These are phyloP conservation scores for Nemapogon koenigi DNA, from an alignment of 2,888 invertebrate species.

Conservation along the genomic window DNA sequence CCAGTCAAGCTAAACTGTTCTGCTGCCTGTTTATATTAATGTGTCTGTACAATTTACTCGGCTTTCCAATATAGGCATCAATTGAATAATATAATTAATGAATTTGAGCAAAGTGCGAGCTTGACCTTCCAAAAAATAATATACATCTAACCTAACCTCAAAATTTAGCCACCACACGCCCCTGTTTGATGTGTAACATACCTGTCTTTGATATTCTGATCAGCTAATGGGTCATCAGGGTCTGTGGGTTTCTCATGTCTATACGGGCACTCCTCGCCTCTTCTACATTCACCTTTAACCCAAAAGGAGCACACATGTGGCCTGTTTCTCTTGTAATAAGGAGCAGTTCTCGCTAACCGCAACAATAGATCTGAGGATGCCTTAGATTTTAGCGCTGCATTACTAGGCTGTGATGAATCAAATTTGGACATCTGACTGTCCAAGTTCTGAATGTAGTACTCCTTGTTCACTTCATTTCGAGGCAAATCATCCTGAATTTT, in stretches of 20 bases:
- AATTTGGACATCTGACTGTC: conserved; percentile 72
- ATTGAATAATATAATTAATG: no score
- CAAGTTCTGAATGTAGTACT: conserved; percentile 91
- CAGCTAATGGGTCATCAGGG: conserved; percentile 94
- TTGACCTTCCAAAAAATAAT: no score
- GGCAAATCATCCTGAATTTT: conserved; percentile 91
- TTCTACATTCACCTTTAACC: conserved; percentile 97
- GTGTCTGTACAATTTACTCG: background rate
- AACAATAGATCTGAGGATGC: conserved; percentile 82
- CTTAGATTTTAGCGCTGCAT: conserved; percentile 74
- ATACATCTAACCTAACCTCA: no score
- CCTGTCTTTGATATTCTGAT: conserved; percentile 94
- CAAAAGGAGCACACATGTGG: conserved; percentile 97
- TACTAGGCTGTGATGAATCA: conserved; percentile 61
- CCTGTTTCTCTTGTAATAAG: conserved; percentile 93
- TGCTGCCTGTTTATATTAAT: no score
- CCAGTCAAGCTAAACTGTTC: no score
- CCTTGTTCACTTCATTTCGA: conserved; percentile 93
- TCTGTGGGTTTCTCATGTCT: conserved; percentile 96
- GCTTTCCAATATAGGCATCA: no score
- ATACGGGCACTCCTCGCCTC: conserved; percentile 97
- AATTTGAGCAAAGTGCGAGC: no score
- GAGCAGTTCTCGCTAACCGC: conserved; percentile 89
- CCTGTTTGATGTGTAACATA: no score
- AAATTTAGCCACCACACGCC: no score